Evolutionary conservation across 2,113 vertebrate genomes (phyloP), one percentile per base, ranked within the genome.

Genomic region (Phodopus roborovskii): DNA sequence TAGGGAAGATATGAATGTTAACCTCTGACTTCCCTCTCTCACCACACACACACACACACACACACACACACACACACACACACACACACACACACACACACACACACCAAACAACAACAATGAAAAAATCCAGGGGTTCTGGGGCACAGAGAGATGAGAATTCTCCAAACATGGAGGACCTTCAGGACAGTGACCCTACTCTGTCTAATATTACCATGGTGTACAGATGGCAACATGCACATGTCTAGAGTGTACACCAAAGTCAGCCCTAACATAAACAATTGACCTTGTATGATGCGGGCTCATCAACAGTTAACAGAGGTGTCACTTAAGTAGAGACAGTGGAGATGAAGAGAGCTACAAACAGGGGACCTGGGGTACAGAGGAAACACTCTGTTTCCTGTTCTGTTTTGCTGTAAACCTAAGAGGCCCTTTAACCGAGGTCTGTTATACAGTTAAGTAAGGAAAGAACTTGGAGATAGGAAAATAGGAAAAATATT

Each of bases 321-420:
- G 6, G 20, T 42, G 20, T 15, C 50, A 58, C 24, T 48, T 22
- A 22, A 24, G 28, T 4, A 58, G 30, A 48, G 30, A 30, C 3
- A 20, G 42, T 30, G 53, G 17, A 20, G 20, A 48, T 20, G 17
- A 5, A 64, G 33, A 12, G 70, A 15, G 66, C 4, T 2, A 19
- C 12, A 50, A 19, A 50, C 2, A 3, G 2, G 0, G 7, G 26
- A 6, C 16, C 7, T 19, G 39, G 20, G 19, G 7, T 39, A 2
- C 0, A 9, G 11, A 78, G 13, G 42, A 62, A 86, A 42, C 48
- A 13, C 53, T 9, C 17, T 12, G 42, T 16, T 28, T 77, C 70
- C 42, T 87, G 26, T 4, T 73, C 66, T n/a, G 30, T 45, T 53
- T 73, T 56, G 36, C 66, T 73, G 15, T 20, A 30, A 88, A 28